phyloP scores from a whole-genome alignment of 2,113 vertebrate genomes.

The Oreocharis arfaki region DNA sequence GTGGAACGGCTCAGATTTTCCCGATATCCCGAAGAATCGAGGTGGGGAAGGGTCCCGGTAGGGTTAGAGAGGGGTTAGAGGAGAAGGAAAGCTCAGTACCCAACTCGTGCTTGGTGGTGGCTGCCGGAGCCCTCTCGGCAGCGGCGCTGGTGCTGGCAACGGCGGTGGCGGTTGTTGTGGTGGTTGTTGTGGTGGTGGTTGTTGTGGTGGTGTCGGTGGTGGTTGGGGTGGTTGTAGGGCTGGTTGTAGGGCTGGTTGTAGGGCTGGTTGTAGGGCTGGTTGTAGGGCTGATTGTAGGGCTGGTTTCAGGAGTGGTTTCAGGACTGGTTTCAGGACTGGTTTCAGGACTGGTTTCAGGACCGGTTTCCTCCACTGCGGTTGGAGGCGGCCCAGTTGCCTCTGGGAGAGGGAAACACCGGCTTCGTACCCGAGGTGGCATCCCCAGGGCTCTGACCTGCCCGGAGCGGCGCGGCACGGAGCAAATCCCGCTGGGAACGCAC shows the following conservation, averaged over 20 bases:
- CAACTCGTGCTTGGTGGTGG: constrained; percentile 71
- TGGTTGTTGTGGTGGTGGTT: constrained; percentile 39
- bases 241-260: not conserved
- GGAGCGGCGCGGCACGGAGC: not conserved
- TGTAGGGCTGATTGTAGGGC: not conserved
- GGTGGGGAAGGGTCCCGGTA: not conserved
- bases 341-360: not conserved
- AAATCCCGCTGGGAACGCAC: not conserved
- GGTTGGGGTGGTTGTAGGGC: constrained; percentile 49
- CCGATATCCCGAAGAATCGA: not conserved
- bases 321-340: not conserved
- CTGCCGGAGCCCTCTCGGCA: constrained; percentile 65
- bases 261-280: not conserved
- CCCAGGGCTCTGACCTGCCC: not conserved
- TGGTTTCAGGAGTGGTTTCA: not conserved
- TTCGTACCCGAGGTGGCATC: not conserved
- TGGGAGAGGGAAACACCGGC: constrained; percentile 71
- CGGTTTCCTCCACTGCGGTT: constrained; percentile 23
- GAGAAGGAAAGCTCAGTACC: constrained; percentile 64
- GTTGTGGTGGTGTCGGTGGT: constrained; percentile 42
- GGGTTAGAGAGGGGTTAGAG: not conserved
- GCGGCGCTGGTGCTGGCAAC: constrained; percentile 51
- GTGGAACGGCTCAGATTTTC: rapidly evolving
- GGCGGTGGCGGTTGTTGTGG: not conserved
- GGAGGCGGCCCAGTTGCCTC: constrained; percentile 68